A percentile compares a stretch with the other conserved stretches of the same genome.
Evolutionary conservation across 2,113 vertebrate species (phyloP).

Genomic region (Choloepus hoffmanni): DNA sequence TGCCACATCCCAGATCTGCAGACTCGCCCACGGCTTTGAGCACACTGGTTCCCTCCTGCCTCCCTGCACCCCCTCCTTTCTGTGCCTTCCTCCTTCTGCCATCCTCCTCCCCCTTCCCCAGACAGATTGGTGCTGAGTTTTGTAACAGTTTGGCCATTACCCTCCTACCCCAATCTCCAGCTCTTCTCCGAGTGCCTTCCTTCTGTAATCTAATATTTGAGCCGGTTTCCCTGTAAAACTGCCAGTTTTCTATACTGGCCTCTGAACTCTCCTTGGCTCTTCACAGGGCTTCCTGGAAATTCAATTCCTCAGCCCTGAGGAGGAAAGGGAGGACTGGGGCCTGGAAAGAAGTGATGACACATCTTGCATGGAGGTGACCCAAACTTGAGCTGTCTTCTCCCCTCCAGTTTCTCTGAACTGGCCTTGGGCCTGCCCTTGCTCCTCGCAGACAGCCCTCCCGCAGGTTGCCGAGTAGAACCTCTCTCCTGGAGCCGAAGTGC

Average conservation of each 20-base stretch:
- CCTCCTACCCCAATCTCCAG: conserved; percentile 30
- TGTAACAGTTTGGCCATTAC: conserved; percentile 60
- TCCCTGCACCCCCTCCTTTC: neutral
- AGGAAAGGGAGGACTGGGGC: neutral
- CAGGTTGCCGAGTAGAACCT: neutral
- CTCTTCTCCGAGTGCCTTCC: conserved; percentile 54
- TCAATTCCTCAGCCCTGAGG: neutral
- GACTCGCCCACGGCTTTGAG: neutral
- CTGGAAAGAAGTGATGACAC: neutral
- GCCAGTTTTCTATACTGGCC: conserved; percentile 41
- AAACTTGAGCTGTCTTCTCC: neutral
- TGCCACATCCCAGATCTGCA: neutral
- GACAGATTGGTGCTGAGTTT: conserved; percentile 62
- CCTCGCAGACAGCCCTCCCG: neutral
- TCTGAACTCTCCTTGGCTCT: conserved; percentile 44
- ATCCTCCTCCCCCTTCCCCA: neutral
- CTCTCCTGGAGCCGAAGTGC: neutral
- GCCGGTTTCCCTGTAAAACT: conserved; percentile 53
- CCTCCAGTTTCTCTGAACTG: neutral
- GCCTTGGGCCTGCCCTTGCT: neutral
- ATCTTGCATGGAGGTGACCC: neutral
- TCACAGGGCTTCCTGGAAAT: neutral
- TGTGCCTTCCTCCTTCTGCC: neutral
- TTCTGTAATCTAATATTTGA: conserved; percentile 70
- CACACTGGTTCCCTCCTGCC: neutral